Conservation (phyloP, 1,140 invertebrate genomes). For the Drosophila lacteicornis region DNA sequence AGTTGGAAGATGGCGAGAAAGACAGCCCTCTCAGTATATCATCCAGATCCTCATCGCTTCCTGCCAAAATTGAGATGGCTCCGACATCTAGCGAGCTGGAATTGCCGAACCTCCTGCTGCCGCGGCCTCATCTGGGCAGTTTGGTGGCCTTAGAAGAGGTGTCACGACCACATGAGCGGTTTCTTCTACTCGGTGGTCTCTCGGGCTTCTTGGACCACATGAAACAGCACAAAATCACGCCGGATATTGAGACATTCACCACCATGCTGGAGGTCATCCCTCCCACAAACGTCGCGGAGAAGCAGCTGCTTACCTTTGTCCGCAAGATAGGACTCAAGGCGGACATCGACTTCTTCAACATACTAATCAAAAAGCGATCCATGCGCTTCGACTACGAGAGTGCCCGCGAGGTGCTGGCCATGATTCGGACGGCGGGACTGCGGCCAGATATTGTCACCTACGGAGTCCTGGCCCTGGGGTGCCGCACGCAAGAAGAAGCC, state of each 20-base stretch:
- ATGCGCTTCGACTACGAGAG: conserved; percentile 88
- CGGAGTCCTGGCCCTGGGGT: conserved; percentile 93
- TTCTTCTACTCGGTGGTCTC: conserved; percentile 93
- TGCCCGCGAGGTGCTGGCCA: conserved; percentile 88
- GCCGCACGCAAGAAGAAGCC: conserved; percentile 87
- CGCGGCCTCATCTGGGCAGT: conserved; percentile 86
- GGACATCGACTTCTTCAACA: conserved; percentile 94
- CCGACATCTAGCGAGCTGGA: conserved; percentile 29
- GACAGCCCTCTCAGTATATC: conserved; percentile 7
- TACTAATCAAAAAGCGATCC: conserved; percentile 92
- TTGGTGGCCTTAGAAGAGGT: conserved; percentile 87
- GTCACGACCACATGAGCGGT: conserved; percentile 87
- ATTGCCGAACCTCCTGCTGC: conserved; percentile 87
- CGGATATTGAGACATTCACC: conserved; percentile 92
- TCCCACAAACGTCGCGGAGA: conserved; percentile 88
- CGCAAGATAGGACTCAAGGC: conserved; percentile 87
- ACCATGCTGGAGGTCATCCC: conserved; percentile 91
- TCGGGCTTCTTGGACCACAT: conserved; percentile 91
- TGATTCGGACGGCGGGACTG: conserved; percentile 88
- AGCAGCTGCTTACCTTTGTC: conserved; percentile 88
- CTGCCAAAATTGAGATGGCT: conserved; percentile 35
- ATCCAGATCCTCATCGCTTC: neutral
- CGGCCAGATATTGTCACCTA: conserved; percentile 92
- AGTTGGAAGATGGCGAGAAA: neutral
- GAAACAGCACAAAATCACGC: conserved; percentile 88